Conservation (phyloP, 2,888 invertebrate genomes). For the Diadromus collaris region DNA sequence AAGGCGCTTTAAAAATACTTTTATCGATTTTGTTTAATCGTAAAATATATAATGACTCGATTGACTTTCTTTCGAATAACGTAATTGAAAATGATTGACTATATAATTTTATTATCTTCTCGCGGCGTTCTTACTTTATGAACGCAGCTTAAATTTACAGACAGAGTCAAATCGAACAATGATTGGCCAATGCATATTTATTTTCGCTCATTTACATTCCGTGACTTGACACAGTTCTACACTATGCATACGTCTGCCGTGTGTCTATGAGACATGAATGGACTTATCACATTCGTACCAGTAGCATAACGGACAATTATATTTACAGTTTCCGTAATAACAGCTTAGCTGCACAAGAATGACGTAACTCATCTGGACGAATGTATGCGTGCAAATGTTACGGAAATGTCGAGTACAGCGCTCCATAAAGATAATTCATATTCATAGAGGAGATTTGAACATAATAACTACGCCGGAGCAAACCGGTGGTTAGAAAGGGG, state of each 20-base stretch:
- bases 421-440: conserved; percentile 33
- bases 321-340: conserved; percentile 48
- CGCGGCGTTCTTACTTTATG: too few species aligned
- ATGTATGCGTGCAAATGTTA: conserved; percentile 3
- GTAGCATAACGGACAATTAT: conserved; percentile 8
- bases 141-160: too few species aligned
- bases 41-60: too few species aligned
- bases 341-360: conserved; percentile 4
- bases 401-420: conserved; percentile 31
- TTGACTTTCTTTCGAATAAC: too few species aligned
- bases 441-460: conserved; percentile 39
- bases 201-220: too few species aligned
- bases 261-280: neutral
- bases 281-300: neutral
- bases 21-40: neutral
- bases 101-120: too few species aligned
- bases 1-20: neutral
- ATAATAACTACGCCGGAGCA: conserved; percentile 27
- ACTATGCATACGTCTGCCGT: too few species aligned
- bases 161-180: too few species aligned
- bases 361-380: too few species aligned
- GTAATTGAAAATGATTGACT: too few species aligned
- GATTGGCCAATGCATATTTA: too few species aligned
- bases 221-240: too few species aligned
- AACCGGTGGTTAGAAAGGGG: conserved; percentile 2